Conservation (phyloP, 1,140 invertebrate species). For the Babylonia areolata region DNA sequence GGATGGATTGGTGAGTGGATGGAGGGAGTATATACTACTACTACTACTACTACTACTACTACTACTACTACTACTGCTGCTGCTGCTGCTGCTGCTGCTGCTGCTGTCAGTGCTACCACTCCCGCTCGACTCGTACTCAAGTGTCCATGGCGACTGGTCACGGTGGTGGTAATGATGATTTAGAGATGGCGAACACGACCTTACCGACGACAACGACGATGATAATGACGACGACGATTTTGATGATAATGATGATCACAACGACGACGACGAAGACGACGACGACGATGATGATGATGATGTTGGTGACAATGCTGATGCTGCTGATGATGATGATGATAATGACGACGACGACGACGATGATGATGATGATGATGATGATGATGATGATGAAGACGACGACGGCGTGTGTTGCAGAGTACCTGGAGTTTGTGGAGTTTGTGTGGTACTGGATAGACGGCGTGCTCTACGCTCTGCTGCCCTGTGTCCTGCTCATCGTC, state of each 20-base stretch:
- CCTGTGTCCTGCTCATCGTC: constrained; percentile 56
- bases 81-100: too few relatives aligned
- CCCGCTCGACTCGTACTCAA: too few relatives aligned
- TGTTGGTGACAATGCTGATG: background rate
- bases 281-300: background rate
- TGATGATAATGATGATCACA: background rate
- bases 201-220: background rate
- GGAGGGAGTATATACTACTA: too few relatives aligned
- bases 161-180: background rate
- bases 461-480: constrained; percentile 56
- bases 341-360: background rate
- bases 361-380: background rate
- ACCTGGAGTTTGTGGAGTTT: constrained; percentile 43
- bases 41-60: too few relatives aligned
- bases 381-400: too few relatives aligned
- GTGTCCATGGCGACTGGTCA: too few relatives aligned
- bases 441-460: constrained; percentile 68
- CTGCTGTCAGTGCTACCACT: too few relatives aligned
- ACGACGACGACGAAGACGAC: background rate
- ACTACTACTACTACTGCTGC: too few relatives aligned
- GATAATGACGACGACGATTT: background rate
- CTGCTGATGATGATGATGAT: background rate
- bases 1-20: too few relatives aligned
- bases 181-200: background rate
- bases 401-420: constrained; percentile 26